Conservation (phyloP, 1,140 invertebrate species). For the Linepithema humile region DNA sequence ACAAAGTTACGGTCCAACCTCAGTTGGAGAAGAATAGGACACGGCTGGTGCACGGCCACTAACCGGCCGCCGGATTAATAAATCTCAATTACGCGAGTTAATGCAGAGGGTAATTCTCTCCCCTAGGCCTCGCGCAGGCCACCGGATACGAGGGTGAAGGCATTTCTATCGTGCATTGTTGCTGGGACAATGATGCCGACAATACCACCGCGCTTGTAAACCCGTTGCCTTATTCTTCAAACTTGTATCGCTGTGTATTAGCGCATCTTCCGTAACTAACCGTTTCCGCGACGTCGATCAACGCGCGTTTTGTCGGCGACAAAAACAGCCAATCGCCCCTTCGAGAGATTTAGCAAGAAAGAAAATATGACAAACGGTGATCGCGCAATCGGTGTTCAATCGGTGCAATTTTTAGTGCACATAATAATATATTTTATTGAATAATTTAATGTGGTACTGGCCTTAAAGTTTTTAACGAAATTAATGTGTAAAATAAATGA, state of each 20-base stretch:
- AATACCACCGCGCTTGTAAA: constrained; percentile 61
- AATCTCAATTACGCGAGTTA: constrained; percentile 83
- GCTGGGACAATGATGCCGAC: constrained; percentile 69
- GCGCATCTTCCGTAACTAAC: background rate
- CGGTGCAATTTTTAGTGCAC: no score
- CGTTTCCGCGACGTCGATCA: background rate
- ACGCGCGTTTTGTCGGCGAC: background rate
- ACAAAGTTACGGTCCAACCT: constrained; percentile 61
- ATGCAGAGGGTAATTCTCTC: constrained; percentile 77
- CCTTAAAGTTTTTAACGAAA: no score
- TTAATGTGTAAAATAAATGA: no score
- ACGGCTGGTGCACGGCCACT: constrained; percentile 68
- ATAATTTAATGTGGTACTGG: no score
- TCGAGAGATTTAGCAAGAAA: background rate
- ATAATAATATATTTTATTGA: no score
- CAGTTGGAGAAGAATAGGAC: constrained; percentile 56
- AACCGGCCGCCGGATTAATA: constrained; percentile 79
- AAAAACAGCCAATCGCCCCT: background rate
- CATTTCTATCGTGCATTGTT: constrained; percentile 74
- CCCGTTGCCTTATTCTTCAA: constrained; percentile 29
- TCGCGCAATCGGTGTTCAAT: no score
- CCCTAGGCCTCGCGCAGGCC: constrained; percentile 59
- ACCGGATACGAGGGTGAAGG: constrained; percentile 74
- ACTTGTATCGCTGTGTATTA: constrained; percentile 47
- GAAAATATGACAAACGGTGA: background rate